Evolutionary conservation across 1,140 invertebrate genomes (phyloP).

Genomic region (Pseudomyrmex flavicornis): DNA sequence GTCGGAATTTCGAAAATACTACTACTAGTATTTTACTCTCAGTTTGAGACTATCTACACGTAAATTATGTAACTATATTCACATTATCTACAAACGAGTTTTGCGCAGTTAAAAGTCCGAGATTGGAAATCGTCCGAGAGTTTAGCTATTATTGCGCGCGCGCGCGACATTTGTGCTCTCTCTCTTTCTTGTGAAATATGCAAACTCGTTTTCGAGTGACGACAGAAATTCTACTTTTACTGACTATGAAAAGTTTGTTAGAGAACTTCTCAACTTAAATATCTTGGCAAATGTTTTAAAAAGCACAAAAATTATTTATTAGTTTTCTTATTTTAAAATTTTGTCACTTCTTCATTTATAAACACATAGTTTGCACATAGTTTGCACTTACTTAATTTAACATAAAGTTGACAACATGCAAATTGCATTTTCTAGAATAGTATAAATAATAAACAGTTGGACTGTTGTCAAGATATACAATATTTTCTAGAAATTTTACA

Average conservation of each 20-base stretch:
- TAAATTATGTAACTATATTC: not conserved
- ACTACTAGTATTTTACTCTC: no score
- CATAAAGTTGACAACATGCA: not conserved
- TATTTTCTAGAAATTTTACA: not conserved
- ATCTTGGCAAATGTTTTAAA: not conserved
- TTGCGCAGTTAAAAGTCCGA: not conserved
- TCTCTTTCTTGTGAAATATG: constrained; percentile 27
- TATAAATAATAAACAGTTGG: constrained; percentile 37
- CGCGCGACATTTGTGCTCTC: not conserved
- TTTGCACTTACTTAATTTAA: constrained; percentile 22
- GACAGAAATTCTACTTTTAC: constrained; percentile 16
- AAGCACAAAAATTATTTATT: no score
- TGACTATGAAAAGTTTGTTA: constrained; percentile 33
- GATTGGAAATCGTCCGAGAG: not conserved
- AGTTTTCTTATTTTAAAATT: no score
- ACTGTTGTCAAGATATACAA: constrained; percentile 53
- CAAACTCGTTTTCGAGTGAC: not conserved
- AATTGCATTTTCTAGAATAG: not conserved
- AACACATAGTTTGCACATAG: not conserved
- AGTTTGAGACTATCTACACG: not conserved
- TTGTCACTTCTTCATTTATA: not conserved
- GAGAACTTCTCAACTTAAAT: constrained; percentile 19
- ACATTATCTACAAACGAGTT: no score
- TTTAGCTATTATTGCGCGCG: not conserved
- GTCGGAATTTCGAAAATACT: no score